Evolutionary conservation across 2,113 vertebrate genomes (phyloP).

Genomic region (Callocephalon fimbriatum): DNA sequence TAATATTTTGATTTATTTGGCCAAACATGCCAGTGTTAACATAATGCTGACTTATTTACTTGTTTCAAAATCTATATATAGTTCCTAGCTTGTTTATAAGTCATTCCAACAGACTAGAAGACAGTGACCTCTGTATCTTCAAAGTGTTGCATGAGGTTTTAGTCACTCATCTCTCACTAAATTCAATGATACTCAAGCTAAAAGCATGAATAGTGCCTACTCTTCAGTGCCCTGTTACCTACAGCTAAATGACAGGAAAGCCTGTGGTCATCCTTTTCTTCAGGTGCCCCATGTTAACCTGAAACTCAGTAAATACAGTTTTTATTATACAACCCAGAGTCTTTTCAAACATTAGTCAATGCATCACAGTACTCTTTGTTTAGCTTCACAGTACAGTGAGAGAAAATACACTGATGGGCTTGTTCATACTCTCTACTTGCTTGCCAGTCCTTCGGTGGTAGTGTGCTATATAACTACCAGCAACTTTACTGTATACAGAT

Average conservation of each 20-base stretch:
- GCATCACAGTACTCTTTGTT: not conserved
- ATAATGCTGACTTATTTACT: not conserved
- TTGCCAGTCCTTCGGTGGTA: not conserved
- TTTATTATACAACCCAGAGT: not conserved
- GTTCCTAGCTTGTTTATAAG: not conserved
- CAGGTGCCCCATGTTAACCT: not conserved
- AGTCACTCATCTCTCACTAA: constrained; percentile 32
- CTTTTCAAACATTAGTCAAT: not conserved
- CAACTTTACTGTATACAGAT: not conserved
- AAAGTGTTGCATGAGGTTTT: not conserved
- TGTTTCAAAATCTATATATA: not conserved
- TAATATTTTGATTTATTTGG: not conserved
- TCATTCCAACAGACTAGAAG: not conserved
- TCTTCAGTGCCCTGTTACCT: not conserved
- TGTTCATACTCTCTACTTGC: not conserved
- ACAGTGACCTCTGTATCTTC: not conserved
- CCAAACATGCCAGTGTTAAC: not conserved
- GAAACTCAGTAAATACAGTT: constrained; percentile 31
- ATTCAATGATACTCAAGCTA: constrained; percentile 7
- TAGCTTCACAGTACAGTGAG: not conserved
- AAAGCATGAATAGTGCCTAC: constrained; percentile 11
- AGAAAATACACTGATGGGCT: not conserved
- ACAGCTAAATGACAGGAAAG: not conserved
- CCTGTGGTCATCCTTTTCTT: constrained; percentile 49
- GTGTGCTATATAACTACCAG: not conserved